A percentile compares a stretch with the other conserved stretches of the same genome.
These are phyloP conservation scores for Furnarius figulus DNA, from an alignment of 2,113 vertebrate genomes.

Conservation along the genomic window DNA sequence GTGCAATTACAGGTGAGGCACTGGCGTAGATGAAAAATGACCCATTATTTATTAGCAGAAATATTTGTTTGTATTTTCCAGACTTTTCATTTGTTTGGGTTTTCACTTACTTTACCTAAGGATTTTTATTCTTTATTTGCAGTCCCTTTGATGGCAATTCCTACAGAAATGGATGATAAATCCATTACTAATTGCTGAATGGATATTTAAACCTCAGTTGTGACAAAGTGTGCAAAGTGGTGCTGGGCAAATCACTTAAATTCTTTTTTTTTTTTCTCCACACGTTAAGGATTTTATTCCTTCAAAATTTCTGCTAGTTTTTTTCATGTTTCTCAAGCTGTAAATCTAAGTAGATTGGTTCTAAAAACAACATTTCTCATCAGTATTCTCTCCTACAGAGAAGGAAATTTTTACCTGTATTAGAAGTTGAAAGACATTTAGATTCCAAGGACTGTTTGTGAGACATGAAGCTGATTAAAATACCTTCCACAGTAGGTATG, in stretches of 20 bases:
- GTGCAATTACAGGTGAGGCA: not conserved
- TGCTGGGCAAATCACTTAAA: not conserved
- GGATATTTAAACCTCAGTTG: not conserved
- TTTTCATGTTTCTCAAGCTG: not conserved
- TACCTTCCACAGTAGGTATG: not conserved
- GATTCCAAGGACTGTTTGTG: not conserved
- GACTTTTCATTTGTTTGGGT: not conserved
- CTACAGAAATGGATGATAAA: not conserved
- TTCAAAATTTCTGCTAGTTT: not conserved
- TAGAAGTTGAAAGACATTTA: not conserved
- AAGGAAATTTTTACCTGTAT: not conserved
- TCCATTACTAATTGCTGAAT: not conserved
- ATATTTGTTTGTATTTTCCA: not conserved
- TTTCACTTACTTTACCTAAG: not conserved
- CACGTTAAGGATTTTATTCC: not conserved
- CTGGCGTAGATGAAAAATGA: not conserved
- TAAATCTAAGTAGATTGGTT: not conserved
- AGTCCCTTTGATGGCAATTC: not conserved
- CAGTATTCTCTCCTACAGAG: not conserved
- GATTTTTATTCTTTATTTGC: not conserved
- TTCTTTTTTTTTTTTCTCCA: not conserved
- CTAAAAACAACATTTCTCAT: not conserved
- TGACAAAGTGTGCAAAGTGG: fast-evolving
- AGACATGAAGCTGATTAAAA: not conserved
- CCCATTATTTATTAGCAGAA: not conserved